Percentiles rank a stretch among this genome's conserved stretches.
Conservation (phyloP, 1,140 invertebrate genomes). For the Drosophila miranda region DNA sequence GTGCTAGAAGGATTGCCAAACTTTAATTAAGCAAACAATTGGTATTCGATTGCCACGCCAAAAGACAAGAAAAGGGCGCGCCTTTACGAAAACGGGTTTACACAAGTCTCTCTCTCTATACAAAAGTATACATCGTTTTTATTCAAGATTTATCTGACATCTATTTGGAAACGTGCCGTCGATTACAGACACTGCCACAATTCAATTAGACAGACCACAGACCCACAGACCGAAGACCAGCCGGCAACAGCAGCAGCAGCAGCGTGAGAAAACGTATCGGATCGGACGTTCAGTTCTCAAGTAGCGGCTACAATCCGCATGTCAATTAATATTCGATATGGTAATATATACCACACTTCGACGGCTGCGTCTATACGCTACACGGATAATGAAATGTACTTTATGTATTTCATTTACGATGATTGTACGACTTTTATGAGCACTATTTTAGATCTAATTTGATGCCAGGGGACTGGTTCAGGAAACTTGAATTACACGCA, state of each 20-base stretch:
- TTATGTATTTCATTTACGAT: constrained; percentile 3
- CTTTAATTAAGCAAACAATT: constrained; percentile 10
- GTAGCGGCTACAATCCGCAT: constrained; percentile 8
- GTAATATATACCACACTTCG: constrained; percentile 2
- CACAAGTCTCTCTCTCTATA: neutral
- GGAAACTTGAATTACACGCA: constrained; percentile 1
- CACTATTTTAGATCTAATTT: constrained; percentile 1
- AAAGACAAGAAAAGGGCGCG: constrained; percentile 50
- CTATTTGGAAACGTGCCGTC: constrained; percentile 52
- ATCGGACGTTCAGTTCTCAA: too few species aligned
- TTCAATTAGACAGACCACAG: constrained; percentile 47
- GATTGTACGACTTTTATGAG: constrained; percentile 18
- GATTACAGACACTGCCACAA: constrained; percentile 51
- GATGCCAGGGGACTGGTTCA: constrained; percentile 4
- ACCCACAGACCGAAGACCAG: constrained; percentile 6
- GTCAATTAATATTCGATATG: constrained; percentile 41
- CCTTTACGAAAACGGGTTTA: constrained; percentile 36
- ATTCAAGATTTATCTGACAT: constrained; percentile 52
- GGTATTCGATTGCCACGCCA: neutral
- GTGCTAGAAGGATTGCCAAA: neutral
- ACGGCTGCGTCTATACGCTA: neutral
- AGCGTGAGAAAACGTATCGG: constrained; percentile 46
- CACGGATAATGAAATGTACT: neutral
- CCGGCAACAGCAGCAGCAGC: constrained; percentile 22
- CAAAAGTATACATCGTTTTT: constrained; percentile 18